Base-by-base conservation (phyloP, 2,888 invertebrate species). In the Parochlus steinenii region DNA sequence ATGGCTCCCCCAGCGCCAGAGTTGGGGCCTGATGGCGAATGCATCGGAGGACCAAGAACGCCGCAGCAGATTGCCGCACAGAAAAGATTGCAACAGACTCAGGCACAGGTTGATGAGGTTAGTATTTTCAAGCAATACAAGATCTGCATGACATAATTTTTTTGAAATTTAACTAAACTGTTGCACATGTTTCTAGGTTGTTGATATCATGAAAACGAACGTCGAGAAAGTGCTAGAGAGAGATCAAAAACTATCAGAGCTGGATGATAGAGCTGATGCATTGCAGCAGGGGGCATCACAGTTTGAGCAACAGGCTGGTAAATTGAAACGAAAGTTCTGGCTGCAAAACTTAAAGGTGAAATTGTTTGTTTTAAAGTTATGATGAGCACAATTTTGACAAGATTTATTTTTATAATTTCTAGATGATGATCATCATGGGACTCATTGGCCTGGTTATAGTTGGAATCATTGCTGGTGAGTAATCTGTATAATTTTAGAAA, bases 251-350 rank as follows among this genome's bases (percentile, higher is more conserved):
- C 65, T 95, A 44, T 87, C 90, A 22, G 92, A 93, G 62, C 63
- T 93, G 41, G 92, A 95, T 54, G 86, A 90, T 58, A 71, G 93
- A 66, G 92, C 93, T 53, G 93, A 93, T 67, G 92, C 89, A 40
- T 62, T 90, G 38, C 87, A 90, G 53, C 81, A 89, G 55, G 89
- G 89, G 27, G 90, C 90, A 33, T 90, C 92, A 51, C 87, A 93
- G 52, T 95, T 95, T 57, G 93, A 93, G 58, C 90, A 92, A 49
- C 89, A 90, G 57, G 92, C 93, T 40, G 92, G 92, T 50, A 92
- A 92, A 65, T 68, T 93, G 57, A 93, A 93, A 64, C 73, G 89
- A 55, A 93, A 93, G 64, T 92, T 86, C 58, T 95, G 93, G 93
- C 76, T 90, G 74, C 89, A 93, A 63, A 95, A 95, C 62, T 67